Percentiles rank a stretch among this genome's conserved stretches.
Conservation (phyloP, 37 sponge, comb jelly and placozoan genomes). For the Amphimedon queenslandica region DNA sequence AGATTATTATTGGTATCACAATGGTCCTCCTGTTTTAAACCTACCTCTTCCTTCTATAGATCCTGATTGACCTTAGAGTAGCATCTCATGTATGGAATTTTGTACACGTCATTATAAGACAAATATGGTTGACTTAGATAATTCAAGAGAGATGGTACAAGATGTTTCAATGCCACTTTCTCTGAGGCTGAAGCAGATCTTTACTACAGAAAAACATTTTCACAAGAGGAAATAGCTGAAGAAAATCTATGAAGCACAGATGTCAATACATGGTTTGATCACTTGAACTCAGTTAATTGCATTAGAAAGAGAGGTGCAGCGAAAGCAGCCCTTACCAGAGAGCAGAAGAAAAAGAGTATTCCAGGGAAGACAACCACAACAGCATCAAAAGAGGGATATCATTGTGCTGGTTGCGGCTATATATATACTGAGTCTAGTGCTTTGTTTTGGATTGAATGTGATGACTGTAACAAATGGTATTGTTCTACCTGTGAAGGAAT, state of each 20-base stretch:
- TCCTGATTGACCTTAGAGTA: conserved; percentile 1
- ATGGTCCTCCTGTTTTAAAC: neutral
- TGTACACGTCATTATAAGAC: conserved; percentile 11
- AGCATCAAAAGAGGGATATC: neutral
- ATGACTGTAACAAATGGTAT: conserved; percentile 11
- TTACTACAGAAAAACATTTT: neutral
- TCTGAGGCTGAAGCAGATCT: neutral
- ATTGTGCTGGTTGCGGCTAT: neutral
- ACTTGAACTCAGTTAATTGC: conserved; percentile 26
- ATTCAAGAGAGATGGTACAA: neutral
- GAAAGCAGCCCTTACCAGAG: conserved; percentile 45
- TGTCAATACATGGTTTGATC: conserved; percentile 31
- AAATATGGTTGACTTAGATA: neutral
- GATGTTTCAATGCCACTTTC: neutral
- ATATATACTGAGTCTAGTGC: conserved; percentile 4
- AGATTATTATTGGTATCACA: neutral
- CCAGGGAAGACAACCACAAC: neutral
- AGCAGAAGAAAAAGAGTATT: neutral
- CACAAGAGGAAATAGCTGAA: conserved; percentile 15
- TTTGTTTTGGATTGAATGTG: conserved; percentile 16
- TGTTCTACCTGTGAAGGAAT: conserved; percentile 7
- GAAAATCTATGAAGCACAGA: conserved; percentile 11
- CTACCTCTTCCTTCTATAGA: conserved; percentile 14
- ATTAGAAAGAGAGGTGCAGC: conserved; percentile 36
- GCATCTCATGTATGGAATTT: neutral